Percentiles rank a stretch among this genome's conserved stretches.
These are phyloP conservation scores for Aurelia sp. DNA, from an alignment of 30 jellyfish, hydroid and myxozoan species.

Conservation along the genomic window DNA sequence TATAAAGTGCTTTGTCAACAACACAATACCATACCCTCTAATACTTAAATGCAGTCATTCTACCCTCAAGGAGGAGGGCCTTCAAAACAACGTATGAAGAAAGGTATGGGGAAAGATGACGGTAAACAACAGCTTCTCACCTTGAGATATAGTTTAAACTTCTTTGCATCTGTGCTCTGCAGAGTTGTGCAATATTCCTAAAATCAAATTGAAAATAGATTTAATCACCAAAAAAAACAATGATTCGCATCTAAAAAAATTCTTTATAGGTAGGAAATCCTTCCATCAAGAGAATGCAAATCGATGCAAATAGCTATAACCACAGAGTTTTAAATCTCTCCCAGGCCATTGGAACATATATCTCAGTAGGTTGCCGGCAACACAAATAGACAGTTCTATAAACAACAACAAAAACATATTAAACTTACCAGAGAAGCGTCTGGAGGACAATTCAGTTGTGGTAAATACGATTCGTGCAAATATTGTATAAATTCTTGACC, in stretches of 20 bases:
- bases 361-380: no score
- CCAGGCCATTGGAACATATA: no score
- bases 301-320: not conserved
- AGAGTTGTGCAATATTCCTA: slow-evolving; percentile 85
- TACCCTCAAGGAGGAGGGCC: no score
- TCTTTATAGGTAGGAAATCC: no score
- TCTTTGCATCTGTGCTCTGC: slow-evolving; percentile 75
- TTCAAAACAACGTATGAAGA: not conserved
- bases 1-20: no score
- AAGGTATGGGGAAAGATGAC: not conserved
- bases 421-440: slow-evolving; percentile 54
- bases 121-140: not conserved
- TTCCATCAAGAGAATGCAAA: no score
- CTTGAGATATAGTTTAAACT: slow-evolving; percentile 66
- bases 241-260: no score
- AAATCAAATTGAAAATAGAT: not conserved
- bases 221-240: not conserved
- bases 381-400: no score
- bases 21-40: no score
- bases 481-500: slow-evolving; percentile 78
- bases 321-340: no score
- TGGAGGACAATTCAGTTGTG: slow-evolving; percentile 81
- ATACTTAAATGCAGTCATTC: no score
- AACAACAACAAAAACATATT: not conserved
- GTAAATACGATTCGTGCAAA: slow-evolving; percentile 73